Percentiles rank a stretch among this genome's conserved stretches.
Conservation (phyloP, 2,113 vertebrate species). For the Phalacrocorax carbo region DNA sequence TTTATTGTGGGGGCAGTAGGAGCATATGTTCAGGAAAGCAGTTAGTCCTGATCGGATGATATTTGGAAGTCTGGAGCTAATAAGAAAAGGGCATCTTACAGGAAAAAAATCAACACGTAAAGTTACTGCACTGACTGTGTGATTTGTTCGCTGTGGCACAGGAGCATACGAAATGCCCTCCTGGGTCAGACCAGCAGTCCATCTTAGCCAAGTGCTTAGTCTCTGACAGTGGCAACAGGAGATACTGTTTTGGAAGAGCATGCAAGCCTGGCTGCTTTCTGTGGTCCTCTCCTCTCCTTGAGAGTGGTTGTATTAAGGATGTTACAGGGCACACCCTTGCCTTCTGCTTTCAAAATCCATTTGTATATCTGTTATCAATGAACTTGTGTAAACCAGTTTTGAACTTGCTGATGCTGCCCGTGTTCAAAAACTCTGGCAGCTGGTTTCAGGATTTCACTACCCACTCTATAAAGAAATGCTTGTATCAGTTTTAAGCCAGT, state of each 20-base stretch:
- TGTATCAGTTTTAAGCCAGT: background rate
- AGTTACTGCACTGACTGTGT: background rate
- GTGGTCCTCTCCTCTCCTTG: background rate
- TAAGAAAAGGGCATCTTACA: background rate
- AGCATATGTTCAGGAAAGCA: background rate
- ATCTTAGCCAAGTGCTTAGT: background rate
- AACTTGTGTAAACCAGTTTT: background rate
- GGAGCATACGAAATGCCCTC: accelerated
- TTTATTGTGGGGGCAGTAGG: background rate
- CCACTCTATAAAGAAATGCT: background rate
- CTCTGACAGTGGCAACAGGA: background rate
- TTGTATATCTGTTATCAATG: background rate
- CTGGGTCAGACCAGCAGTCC: background rate
- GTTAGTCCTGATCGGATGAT: background rate
- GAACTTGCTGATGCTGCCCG: background rate
- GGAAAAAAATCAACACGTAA: background rate
- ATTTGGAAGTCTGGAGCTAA: background rate
- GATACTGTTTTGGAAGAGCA: background rate
- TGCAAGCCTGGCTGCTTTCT: background rate
- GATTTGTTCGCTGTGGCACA: background rate
- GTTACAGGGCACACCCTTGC: background rate
- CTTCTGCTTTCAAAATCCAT: background rate
- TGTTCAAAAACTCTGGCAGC: background rate
- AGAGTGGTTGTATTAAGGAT: background rate
- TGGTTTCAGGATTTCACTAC: background rate